phyloP scores from a whole-genome alignment of 2,113 vertebrate species.

The Marmota monax region DNA sequence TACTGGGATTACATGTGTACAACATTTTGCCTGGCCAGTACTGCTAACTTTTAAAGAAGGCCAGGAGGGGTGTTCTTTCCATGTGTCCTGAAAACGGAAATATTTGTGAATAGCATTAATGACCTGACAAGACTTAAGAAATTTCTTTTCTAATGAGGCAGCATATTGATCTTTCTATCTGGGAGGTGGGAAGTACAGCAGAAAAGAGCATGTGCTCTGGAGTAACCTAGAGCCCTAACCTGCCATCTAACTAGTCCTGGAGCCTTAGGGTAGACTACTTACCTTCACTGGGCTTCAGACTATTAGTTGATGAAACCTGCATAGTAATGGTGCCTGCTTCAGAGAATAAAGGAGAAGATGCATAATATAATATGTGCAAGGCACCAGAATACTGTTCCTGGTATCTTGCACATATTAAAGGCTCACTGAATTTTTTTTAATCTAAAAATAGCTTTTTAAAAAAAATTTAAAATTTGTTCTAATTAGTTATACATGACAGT shows the following conservation, averaged over 20 bases:
- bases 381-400: too few relatives aligned
- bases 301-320: neutral
- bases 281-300: neutral
- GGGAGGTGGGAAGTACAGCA: neutral
- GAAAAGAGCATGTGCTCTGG: neutral
- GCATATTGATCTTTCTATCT: neutral
- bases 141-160: neutral
- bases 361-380: too few relatives aligned
- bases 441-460: too few relatives aligned
- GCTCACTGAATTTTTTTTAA: too few relatives aligned
- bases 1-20: too few relatives aligned
- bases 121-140: neutral
- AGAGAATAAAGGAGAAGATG: neutral
- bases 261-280: neutral
- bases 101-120: neutral
- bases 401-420: neutral
- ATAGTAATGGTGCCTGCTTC: neutral
- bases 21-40: too few relatives aligned
- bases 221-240: neutral
- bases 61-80: neutral
- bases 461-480: too few relatives aligned
- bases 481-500: too few relatives aligned
- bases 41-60: neutral
- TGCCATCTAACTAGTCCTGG: neutral
- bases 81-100: neutral